Evolutionary conservation across 2,797 vertebrate species (phyloP).

Genomic region (Rhinichthys osculus): DNA sequence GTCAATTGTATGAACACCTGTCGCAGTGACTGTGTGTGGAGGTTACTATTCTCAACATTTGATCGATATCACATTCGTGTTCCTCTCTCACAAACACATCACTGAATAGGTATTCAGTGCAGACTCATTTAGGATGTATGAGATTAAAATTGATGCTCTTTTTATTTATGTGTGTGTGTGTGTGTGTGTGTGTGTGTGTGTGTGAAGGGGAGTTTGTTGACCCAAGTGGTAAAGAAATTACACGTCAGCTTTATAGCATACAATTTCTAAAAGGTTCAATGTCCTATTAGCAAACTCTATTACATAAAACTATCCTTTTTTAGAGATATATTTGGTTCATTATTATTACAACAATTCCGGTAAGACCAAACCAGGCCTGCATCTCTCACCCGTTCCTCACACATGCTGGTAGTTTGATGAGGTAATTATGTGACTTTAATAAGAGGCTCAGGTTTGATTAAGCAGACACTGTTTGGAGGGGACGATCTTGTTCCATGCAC

Average conservation of each 20-base stretch:
- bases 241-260: neutral
- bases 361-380: neutral
- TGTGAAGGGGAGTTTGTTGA: neutral
- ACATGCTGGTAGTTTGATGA: constrained; percentile 39
- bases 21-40: neutral
- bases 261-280: neutral
- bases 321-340: neutral
- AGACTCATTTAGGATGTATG: neutral
- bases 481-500: constrained; percentile 32
- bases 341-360: neutral
- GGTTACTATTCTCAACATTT: neutral
- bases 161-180: neutral
- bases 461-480: constrained; percentile 27
- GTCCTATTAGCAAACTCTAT: neutral
- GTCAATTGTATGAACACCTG: neutral
- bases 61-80: neutral
- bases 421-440: constrained; percentile 56
- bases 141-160: neutral
- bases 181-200: neutral
- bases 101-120: neutral
- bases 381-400: neutral
- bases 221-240: neutral
- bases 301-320: neutral
- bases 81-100: neutral
- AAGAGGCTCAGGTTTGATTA: constrained; percentile 54